These are phyloP conservation scores for Meda fulgida DNA, from an alignment of 2,797 vertebrate genomes.

Conservation along the genomic window DNA sequence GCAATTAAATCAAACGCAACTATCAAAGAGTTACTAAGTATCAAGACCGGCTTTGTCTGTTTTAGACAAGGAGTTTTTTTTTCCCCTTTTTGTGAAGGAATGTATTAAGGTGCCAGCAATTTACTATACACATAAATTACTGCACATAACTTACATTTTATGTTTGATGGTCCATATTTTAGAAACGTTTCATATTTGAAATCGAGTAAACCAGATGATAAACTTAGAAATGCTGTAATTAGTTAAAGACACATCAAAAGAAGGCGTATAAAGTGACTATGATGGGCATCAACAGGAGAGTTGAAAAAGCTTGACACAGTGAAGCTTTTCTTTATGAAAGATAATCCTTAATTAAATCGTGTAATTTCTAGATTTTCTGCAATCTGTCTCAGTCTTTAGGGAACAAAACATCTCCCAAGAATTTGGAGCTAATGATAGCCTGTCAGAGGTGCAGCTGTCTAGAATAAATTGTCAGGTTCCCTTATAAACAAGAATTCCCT, in stretches of 20 bases:
- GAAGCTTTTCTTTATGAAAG: constrained; percentile 66
- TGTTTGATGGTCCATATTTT: constrained; percentile 2
- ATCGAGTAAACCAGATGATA: not conserved
- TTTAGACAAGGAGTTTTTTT: not conserved
- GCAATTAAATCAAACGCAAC: not conserved
- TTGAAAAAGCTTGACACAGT: constrained; percentile 52
- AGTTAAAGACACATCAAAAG: constrained; percentile 32
- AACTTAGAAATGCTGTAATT: constrained; percentile 27
- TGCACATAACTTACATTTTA: not conserved
- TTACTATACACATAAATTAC: not conserved
- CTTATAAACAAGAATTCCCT: constrained; percentile 81
- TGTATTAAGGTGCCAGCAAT: not conserved
- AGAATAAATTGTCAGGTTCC: constrained; percentile 82
- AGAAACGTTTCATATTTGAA: constrained; percentile 1
- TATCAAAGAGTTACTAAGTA: not conserved
- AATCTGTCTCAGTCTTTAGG: constrained; percentile 80
- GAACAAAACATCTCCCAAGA: constrained; percentile 80
- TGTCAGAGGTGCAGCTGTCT: constrained; percentile 86
- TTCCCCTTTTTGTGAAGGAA: not conserved
- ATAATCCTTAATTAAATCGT: constrained; percentile 83
- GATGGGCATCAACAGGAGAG: constrained; percentile 51
- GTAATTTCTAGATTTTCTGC: constrained; percentile 80
- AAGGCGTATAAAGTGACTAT: not conserved
- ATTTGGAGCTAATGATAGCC: constrained; percentile 84
- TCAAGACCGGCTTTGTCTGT: not conserved